Evolutionary conservation across 2,113 vertebrate species (phyloP), one percentile per base, ranked within the genome.

Genomic region (Myiagra hebetior): DNA sequence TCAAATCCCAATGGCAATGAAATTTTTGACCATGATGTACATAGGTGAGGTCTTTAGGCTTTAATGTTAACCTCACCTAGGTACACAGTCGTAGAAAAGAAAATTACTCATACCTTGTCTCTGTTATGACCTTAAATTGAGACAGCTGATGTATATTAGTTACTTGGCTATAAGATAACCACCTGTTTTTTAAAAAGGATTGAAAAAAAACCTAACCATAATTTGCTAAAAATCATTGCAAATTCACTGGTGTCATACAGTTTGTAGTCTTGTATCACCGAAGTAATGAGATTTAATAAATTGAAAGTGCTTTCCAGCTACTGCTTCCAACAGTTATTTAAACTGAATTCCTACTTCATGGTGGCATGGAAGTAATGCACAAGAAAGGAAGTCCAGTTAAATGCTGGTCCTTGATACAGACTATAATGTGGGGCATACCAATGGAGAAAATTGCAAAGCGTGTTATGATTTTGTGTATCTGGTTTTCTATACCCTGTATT

Each of bases 371-470:
- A 81, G 10, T 50, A 62, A 72, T 22, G 11, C 3, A 59, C 33
- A 64, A 56, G 33, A 35, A 62, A 62, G 11, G 46, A 74, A 70
- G 27, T 35, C 3, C 18, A 56, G 23, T 8, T 53, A 77, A 49
- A 9, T 13, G 9, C 2, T 81, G 15, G 11, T 7, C 6, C 17
- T 56, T 52, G 69, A 11, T 74, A 26, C 4, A 30, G 11, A 33
- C 8, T 31, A n/a, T 2, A 0, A 64, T 22, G 12, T 33, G 9
- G 16, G 5, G 2, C 9, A 59, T 35, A 37, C 1, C 5, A 50
- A 19, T 9, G 13, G 14, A 59, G 31, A 67, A 10, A 60, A 64
- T 63, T 53, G 17, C 6, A 67, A 73, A 69, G 2, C 3, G 7
- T 52, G 55, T 70, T 42, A 53, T 33, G 5, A 6, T 86, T 70